Evolutionary conservation across 2,888 invertebrate genomes (phyloP).

Genomic region (Drosophila kuntzei): DNA sequence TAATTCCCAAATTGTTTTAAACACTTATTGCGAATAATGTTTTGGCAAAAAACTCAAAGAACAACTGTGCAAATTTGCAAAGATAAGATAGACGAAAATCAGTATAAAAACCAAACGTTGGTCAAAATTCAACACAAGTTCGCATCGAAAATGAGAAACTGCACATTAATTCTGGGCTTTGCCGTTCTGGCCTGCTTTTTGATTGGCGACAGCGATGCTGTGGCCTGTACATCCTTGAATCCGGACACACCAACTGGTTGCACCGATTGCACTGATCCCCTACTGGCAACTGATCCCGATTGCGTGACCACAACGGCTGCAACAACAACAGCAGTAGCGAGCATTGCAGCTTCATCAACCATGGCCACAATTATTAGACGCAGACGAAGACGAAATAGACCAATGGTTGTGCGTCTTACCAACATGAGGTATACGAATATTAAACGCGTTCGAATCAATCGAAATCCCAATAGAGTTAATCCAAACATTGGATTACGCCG

Average conservation of each 20-base stretch:
- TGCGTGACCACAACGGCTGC: constrained; percentile 1
- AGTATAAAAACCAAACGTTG: constrained; percentile 24
- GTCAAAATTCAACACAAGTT: neutral
- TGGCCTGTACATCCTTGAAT: constrained; percentile 12
- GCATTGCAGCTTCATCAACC: neutral
- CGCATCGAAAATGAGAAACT: constrained; percentile 10
- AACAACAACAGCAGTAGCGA: constrained; percentile 25
- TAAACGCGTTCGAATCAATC: neutral
- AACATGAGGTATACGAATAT: neutral
- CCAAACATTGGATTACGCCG: neutral
- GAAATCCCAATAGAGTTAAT: neutral
- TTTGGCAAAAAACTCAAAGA: neutral
- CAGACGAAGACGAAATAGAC: neutral
- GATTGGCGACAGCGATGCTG: constrained; percentile 5
- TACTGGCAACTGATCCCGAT: neutral
- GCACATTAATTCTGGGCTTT: constrained; percentile 7
- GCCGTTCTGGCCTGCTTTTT: constrained; percentile 10
- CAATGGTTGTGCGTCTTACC: neutral
- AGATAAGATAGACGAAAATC: constrained; percentile 1
- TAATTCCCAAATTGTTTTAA: neutral
- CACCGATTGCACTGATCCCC: constrained; percentile 5
- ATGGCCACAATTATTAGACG: neutral
- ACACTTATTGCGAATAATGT: neutral
- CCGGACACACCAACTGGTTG: constrained; percentile 8
- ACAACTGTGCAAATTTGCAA: constrained; percentile 31